Base-by-base conservation (phyloP, 2,797 vertebrate species). In the Melanitta fusca region DNA sequence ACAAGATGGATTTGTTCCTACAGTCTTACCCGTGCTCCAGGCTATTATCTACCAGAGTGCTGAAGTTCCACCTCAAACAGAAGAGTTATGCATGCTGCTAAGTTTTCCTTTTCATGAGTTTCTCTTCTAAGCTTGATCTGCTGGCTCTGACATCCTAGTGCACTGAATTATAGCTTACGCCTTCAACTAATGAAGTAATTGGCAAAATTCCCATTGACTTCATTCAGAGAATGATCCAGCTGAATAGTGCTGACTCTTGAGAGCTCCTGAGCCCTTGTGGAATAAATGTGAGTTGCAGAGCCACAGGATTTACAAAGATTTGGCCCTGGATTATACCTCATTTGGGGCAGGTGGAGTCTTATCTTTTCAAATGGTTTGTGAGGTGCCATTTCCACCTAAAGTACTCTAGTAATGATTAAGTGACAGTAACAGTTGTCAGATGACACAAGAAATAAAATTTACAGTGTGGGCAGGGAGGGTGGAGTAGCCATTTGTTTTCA, bases 151-250 rank as follows among this genome's bases (percentile, higher is more conserved):
- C n/a, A 32, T 51, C 57, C 54, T 28, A 22, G 30, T 78, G 32
- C 84, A 89, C 65, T 92, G 81, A 85, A 62, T 91, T 93, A 90
- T 4, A 71, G 41, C 65, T 72, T 75, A 34, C 2, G 4, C 54
- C 69, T 95, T 87, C 57, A 61, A 16, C 86, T 95, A 85, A 85
- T 62, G 69, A 85, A 95, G 30, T 61, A 0, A 0, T 61, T 95
- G 95, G 93, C 91, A 91, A 86, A 90, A 87, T 90, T 96, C 93
- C 91, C 64, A 10, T n/a, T 74, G 80, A 82, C 60, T 85, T 91
- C 49, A 79, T 82, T 93, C 74, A 61, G 58, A 65, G 58, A 68
- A 41, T 28, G 79, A 78, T 89, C 91, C 65, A 69, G 85, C 74
- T 74, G 65, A 93, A 80, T 34, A 47, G 28, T 13, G 27, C 68